Conservation (phyloP, 2,113 vertebrate genomes). For the zebrafish (Danio rerio) region GRCz12tu NC_133195.1:55713501-55714000, state of each 20-base stretch:
- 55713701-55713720: background rate
- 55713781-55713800: background rate
- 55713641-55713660: no score
- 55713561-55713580: no score
- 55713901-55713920: background rate
- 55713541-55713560: no score
- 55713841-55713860: background rate
- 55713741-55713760: background rate
- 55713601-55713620: no score
- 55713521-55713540: background rate
- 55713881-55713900: background rate
- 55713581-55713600: no score
- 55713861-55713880: background rate
- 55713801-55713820: background rate
- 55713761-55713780: background rate
- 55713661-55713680: no score
- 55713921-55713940: background rate
- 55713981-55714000: no score
- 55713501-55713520: no score
- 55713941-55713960: no score
- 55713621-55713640: no score
- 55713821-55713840: background rate
- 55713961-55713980: no score
- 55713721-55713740: background rate
- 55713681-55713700: background rate